A percentile compares a stretch with the other conserved stretches of the same genome.
phyloP scores from a whole-genome alignment of 1,140 invertebrate genomes.

The Drepana arcuata region DNA sequence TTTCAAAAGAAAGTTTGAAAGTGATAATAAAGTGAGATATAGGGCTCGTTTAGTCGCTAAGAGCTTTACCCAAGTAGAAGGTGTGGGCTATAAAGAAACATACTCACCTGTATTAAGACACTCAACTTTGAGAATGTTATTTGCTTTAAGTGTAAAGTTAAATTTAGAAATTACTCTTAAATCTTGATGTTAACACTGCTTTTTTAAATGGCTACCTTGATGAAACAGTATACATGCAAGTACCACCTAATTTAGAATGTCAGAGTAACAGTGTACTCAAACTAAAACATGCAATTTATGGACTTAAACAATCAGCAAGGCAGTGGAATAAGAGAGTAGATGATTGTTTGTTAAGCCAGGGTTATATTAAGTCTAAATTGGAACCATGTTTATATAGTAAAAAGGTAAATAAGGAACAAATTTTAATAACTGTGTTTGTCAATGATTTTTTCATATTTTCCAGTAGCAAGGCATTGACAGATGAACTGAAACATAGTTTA shows the following conservation, averaged over 20 bases:
- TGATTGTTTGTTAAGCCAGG: constrained; percentile 21
- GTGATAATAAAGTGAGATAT: constrained; percentile 15
- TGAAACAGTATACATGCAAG: constrained; percentile 17
- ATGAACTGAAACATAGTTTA: constrained; percentile 8
- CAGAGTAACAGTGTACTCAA: constrained; percentile 16
- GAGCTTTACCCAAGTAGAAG: constrained; percentile 16
- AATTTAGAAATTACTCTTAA: constrained; percentile 16
- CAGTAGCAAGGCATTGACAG: constrained; percentile 10
- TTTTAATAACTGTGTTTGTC: constrained; percentile 34
- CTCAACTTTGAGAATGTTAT: constrained; percentile 20
- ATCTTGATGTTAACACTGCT: constrained; percentile 22
- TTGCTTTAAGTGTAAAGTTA: constrained; percentile 21
- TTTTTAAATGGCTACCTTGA: constrained; percentile 15
- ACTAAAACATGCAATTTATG: constrained; percentile 17
- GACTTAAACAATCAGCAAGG: constrained; percentile 19
- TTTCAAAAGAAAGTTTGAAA: constrained; percentile 18
- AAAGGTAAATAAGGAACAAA: constrained; percentile 15
- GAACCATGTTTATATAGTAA: constrained; percentile 36
- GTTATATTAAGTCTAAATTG: constrained; percentile 24
- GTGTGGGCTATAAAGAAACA: constrained; percentile 22
- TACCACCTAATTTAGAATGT: constrained; percentile 12
- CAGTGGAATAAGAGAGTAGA: constrained; percentile 12
- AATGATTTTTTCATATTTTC: constrained; percentile 44
- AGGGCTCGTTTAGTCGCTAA: constrained; percentile 18
- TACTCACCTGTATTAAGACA: constrained; percentile 16